phyloP scores from a whole-genome alignment of 2,797 vertebrate species.

The Sciurus carolinensis region DNA sequence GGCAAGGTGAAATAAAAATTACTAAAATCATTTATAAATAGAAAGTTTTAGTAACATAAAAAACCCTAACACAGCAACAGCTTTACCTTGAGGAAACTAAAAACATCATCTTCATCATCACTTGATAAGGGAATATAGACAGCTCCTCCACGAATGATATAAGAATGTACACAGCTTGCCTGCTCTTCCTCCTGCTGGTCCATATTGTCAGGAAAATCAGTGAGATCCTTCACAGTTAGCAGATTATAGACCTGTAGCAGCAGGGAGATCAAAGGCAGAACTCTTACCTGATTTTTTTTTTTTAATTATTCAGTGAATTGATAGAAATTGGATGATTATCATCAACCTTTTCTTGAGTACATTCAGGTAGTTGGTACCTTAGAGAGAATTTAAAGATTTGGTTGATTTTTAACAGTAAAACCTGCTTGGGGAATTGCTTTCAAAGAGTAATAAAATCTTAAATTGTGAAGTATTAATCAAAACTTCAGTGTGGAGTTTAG shows the following conservation, averaged over 20 bases:
- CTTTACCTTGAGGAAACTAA: conserved; percentile 55
- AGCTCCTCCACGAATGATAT: not conserved
- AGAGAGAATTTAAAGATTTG: not conserved
- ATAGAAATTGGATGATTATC: not conserved
- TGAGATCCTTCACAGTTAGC: conserved; percentile 81
- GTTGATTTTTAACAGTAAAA: conserved; percentile 16
- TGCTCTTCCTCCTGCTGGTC: fast-evolving
- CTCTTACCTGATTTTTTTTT: not conserved
- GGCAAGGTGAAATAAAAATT: not conserved
- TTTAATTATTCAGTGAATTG: not conserved
- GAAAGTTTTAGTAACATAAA: not conserved
- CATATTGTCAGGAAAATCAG: conserved; percentile 65
- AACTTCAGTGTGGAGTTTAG: not conserved
- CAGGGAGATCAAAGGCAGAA: conserved; percentile 25
- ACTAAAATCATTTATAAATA: not conserved
- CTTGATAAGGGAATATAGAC: not conserved
- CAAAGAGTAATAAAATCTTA: not conserved
- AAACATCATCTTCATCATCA: not conserved
- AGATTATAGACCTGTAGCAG: conserved; percentile 83
- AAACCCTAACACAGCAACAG: not conserved
- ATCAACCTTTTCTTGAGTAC: not conserved
- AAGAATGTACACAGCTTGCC: not conserved
- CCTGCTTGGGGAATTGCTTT: not conserved
- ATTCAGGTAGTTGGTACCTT: not conserved
- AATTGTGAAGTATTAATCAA: not conserved